phyloP scores from a whole-genome alignment of 2,113 vertebrate genomes.

The Pipa parva region DNA sequence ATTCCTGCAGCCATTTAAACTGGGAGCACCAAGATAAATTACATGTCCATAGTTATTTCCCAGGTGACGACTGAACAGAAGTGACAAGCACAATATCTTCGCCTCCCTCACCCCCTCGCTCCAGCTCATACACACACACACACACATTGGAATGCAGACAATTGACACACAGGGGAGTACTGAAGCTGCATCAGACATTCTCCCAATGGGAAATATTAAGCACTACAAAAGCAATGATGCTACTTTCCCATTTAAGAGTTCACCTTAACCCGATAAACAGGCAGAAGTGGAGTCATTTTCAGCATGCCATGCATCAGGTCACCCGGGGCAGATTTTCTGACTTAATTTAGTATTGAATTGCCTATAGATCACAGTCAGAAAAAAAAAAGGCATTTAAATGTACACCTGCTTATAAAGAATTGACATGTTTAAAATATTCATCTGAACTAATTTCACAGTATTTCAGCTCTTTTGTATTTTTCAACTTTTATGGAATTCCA shows the following conservation, averaged over 20 bases:
- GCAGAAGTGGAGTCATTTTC: conserved; percentile 11
- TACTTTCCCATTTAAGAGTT: conserved; percentile 18
- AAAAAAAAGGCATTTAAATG: no score
- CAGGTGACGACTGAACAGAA: conserved; percentile 39
- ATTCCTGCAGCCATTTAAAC: conserved; percentile 42
- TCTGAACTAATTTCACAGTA: no score
- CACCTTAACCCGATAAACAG: conserved; percentile 27
- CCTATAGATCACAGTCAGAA: no score
- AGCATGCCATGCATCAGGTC: no score
- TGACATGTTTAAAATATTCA: no score
- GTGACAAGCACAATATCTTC: conserved; percentile 39
- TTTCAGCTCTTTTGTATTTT: no score
- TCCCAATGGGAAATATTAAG: conserved; percentile 23
- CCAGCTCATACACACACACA: conserved; percentile 1
- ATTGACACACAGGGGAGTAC: conserved; percentile 32
- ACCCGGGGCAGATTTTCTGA: no score
- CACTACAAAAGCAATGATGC: conserved; percentile 10
- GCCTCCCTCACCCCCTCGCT: neutral
- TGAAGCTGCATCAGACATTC: conserved; percentile 17
- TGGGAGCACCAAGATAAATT: conserved; percentile 39
- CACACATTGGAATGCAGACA: conserved; percentile 15
- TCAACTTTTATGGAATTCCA: no score
- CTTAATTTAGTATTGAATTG: no score
- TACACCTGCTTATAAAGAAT: no score
- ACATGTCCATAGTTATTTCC: conserved; percentile 43